phyloP scores from a whole-genome alignment of 2,888 invertebrate species.

The Apamea epomidion region DNA sequence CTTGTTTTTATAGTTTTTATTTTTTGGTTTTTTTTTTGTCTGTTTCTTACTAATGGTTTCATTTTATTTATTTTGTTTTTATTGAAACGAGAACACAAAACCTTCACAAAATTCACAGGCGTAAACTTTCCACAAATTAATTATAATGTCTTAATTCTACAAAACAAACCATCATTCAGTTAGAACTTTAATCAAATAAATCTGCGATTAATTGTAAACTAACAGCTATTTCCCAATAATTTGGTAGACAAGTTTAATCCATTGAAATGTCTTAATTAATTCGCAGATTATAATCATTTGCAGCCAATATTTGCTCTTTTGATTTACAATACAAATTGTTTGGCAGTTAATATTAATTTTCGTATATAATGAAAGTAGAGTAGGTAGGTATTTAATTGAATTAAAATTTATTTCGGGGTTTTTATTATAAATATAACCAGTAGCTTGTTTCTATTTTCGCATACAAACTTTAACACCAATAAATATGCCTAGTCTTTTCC shows the following conservation, averaged over 20 bases:
- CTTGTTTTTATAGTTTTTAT: no score
- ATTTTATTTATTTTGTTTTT: no score
- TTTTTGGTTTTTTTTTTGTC: no score
- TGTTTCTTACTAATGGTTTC: no score
- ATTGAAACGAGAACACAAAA: background rate
- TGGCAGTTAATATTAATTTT: slow-evolving; percentile 28
- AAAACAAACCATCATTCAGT: background rate
- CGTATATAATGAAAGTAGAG: slow-evolving; percentile 9
- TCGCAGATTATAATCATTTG: slow-evolving; percentile 37
- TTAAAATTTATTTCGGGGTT: background rate
- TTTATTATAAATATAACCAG: background rate
- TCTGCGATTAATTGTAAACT: slow-evolving; percentile 21
- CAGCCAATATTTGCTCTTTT: slow-evolving; percentile 39
- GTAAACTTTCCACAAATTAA: background rate
- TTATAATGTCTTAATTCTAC: background rate
- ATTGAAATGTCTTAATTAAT: slow-evolving; percentile 36
- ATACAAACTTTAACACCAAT: background rate
- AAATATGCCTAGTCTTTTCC: background rate
- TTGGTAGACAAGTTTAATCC: slow-evolving; percentile 25
- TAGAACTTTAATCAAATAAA: slow-evolving; percentile 23
- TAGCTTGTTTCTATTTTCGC: background rate
- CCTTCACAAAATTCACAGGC: background rate
- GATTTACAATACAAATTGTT: slow-evolving; percentile 35
- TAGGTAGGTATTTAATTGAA: background rate
- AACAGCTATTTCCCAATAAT: slow-evolving; percentile 21